phyloP scores from a whole-genome alignment of 2,113 vertebrate species.

The Piaya cayana region DNA sequence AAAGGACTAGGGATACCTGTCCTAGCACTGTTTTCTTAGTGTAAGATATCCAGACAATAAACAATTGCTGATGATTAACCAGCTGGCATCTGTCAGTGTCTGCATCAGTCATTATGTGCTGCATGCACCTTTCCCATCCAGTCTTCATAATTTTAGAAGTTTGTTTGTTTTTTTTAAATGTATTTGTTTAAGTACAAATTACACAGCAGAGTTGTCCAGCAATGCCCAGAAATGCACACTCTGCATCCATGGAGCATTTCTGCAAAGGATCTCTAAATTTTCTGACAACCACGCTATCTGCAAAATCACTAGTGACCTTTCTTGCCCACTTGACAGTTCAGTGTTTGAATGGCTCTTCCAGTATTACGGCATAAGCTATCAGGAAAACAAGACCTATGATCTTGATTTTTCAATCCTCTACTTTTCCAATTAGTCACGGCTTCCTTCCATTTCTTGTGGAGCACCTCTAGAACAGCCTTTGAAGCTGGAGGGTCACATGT shows the following conservation, averaged over 20 bases:
- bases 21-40: background rate
- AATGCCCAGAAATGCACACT: background rate
- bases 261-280: background rate
- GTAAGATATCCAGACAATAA: background rate
- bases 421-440: slow-evolving; percentile 22
- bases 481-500: slow-evolving; percentile 18
- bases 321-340: background rate
- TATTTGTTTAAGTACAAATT: background rate
- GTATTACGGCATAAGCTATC: background rate
- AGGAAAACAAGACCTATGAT: background rate
- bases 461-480: slow-evolving; percentile 8
- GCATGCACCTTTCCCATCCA: background rate
- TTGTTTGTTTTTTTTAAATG: background rate
- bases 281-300: background rate
- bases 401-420: slow-evolving; percentile 6
- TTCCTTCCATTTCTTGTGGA: background rate
- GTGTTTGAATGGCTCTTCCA: background rate
- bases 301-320: background rate
- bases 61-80: background rate
- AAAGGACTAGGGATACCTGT: background rate
- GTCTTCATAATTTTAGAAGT: background rate
- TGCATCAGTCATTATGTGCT: background rate
- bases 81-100: background rate
- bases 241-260: background rate
- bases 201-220: background rate